Conservation (phyloP, 2,797 vertebrate genomes). For the Oreochromis grahami region DNA sequence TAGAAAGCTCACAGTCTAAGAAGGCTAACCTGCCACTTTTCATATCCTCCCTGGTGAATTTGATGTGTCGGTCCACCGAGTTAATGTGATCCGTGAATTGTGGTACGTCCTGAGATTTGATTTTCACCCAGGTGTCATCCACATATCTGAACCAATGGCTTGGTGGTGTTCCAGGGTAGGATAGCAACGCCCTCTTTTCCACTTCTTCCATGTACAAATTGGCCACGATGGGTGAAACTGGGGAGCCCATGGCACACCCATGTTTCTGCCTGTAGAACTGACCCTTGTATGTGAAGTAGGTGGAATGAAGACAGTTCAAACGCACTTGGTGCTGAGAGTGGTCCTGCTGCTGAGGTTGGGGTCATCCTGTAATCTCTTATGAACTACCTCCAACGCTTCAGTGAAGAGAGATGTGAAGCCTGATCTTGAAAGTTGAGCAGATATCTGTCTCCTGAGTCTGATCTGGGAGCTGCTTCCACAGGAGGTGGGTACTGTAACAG, state of each 20-base stretch:
- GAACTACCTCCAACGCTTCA: not conserved
- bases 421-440: not conserved
- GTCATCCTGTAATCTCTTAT: not conserved
- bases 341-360: not conserved
- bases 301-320: not conserved
- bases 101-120: fast-evolving
- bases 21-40: fast-evolving
- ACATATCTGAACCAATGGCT: fast-evolving
- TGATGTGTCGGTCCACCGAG: fast-evolving
- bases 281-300: fast-evolving
- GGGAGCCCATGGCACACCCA: fast-evolving
- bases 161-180: not conserved
- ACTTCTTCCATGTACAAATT: not conserved
- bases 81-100: not conserved
- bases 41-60: not conserved
- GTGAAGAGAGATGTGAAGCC: not conserved
- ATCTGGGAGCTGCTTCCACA: not conserved
- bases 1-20: not conserved
- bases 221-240: not conserved
- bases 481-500: not conserved
- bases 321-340: not conserved
- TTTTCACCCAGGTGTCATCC: not conserved
- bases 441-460: not conserved
- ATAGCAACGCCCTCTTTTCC: not conserved
- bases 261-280: fast-evolving